Percentiles rank a stretch among this genome's conserved stretches.
Conservation (phyloP, 2,113 vertebrate species). For the Lampris incognitus region DNA sequence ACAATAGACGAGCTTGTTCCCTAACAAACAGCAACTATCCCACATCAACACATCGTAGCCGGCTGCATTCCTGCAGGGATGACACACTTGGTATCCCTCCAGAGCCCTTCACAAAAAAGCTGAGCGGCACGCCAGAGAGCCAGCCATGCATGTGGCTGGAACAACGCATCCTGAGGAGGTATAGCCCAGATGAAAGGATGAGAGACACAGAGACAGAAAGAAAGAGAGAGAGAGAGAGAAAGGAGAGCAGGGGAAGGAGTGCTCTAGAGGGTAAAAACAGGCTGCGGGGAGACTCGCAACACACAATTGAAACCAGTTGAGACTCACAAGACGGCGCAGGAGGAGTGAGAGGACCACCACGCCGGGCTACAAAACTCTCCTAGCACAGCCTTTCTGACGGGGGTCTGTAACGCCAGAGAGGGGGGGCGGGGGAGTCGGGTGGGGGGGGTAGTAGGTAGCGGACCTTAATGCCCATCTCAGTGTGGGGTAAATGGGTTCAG, state of each 20-base stretch:
- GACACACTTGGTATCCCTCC: conserved; percentile 55
- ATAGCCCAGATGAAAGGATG: neutral
- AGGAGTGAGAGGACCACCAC: conserved; percentile 33
- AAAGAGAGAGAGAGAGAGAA: conserved; percentile 14
- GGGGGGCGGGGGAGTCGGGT: no score
- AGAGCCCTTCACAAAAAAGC: conserved; percentile 3
- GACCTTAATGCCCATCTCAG: neutral
- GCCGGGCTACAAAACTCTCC: neutral
- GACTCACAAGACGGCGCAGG: conserved; percentile 38
- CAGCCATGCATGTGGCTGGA: conserved; percentile 19
- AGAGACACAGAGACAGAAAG: neutral
- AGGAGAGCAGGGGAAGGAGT: conserved; percentile 21
- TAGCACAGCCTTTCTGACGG: no score
- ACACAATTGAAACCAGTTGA: conserved; percentile 49
- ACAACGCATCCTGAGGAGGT: conserved; percentile 27
- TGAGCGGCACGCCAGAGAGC: conserved; percentile 29
- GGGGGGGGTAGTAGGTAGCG: no score
- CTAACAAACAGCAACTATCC: neutral
- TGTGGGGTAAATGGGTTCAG: conserved; percentile 54
- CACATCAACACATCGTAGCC: conserved; percentile 40
- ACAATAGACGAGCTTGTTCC: neutral
- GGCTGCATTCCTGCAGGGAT: conserved; percentile 40
- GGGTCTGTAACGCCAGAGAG: neutral
- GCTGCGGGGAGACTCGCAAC: conserved; percentile 39
- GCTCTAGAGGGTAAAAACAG: conserved; percentile 44